Evolutionary conservation across 2,113 vertebrate species (phyloP).

Genomic region (Apteryx mantelli): DNA sequence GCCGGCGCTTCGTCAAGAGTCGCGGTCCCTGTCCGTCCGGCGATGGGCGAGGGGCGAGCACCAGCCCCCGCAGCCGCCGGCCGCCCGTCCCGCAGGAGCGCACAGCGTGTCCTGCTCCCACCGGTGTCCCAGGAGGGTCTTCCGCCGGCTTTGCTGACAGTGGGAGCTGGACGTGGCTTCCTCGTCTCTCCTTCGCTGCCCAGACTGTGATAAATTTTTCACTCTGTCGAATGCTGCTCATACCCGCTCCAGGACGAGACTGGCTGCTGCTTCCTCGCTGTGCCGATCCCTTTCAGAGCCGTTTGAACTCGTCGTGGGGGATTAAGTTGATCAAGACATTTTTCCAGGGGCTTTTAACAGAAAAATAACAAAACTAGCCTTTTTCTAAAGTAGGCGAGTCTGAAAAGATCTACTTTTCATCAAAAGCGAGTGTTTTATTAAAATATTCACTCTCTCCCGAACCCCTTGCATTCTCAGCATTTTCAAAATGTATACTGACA

Average conservation of each 20-base stretch:
- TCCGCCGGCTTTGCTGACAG: neutral
- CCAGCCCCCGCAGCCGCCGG: neutral
- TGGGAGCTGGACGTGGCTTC: neutral
- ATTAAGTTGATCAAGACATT: neutral
- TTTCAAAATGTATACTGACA: neutral
- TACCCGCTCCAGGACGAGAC: neutral
- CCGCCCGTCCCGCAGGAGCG: rapidly evolving
- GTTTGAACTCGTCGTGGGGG: neutral
- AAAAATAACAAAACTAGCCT: rapidly evolving
- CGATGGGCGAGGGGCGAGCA: neutral
- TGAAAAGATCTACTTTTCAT: neutral
- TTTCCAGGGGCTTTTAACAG: neutral
- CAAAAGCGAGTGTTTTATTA: neutral
- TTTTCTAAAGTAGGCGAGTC: neutral
- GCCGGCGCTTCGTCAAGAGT: rapidly evolving
- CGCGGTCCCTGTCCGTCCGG: rapidly evolving
- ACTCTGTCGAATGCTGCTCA: rapidly evolving
- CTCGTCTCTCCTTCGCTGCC: neutral
- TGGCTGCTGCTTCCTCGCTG: neutral
- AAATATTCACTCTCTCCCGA: neutral
- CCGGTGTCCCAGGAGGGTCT: neutral
- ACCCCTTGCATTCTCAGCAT: neutral
- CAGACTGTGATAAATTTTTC: neutral
- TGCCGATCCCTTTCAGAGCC: neutral
- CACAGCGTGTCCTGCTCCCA: neutral